Evolutionary conservation across 1,140 invertebrate species (phyloP).

Genomic region (Orchestia grillus): DNA sequence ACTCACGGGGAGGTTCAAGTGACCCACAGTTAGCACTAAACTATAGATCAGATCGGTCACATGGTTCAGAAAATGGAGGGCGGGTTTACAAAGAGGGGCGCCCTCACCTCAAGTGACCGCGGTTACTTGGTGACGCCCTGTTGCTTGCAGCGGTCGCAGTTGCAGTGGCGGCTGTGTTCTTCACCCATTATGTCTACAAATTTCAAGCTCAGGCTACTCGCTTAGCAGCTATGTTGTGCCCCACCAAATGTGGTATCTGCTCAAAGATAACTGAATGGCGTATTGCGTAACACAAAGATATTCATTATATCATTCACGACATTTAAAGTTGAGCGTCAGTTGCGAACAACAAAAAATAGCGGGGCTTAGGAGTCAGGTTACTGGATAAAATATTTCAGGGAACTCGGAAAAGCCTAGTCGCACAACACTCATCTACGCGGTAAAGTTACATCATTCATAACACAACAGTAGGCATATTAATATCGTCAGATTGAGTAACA

Average conservation of each 20-base stretch:
- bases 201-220: not conserved
- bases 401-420: too few relatives aligned
- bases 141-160: conserved; percentile 41
- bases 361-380: too few relatives aligned
- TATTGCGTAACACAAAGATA: not conserved
- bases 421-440: too few relatives aligned
- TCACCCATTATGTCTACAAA: conserved; percentile 16
- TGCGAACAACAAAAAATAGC: too few relatives aligned
- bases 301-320: not conserved
- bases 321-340: too few relatives aligned
- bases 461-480: too few relatives aligned
- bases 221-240: not conserved
- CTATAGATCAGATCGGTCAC: not conserved
- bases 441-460: too few relatives aligned
- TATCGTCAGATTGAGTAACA: too few relatives aligned
- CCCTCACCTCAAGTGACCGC: not conserved
- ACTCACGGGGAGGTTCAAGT: not conserved
- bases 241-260: not conserved
- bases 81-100: not conserved
- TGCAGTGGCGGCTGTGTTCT: conserved; percentile 42
- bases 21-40: not conserved
- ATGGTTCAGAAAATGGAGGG: not conserved
- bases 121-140: not conserved
- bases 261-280: not conserved
- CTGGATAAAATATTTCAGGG: too few relatives aligned